Percentiles rank a stretch among this genome's conserved stretches.
phyloP scores from a whole-genome alignment of 2,797 vertebrate species.

The Naso thynnoides region DNA sequence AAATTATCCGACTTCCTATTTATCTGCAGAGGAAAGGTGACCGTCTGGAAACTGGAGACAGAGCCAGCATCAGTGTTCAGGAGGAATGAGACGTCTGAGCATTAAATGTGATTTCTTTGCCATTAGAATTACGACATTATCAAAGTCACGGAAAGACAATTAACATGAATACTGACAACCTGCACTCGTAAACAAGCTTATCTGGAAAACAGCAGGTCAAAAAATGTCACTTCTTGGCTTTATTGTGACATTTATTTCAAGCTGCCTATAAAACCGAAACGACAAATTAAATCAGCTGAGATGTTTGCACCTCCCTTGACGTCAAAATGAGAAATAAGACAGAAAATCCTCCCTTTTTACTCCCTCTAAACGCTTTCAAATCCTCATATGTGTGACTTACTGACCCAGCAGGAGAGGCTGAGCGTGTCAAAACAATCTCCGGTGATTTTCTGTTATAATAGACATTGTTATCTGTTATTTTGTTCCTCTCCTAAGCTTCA shows the following conservation, averaged over 20 bases:
- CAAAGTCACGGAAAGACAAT: background rate
- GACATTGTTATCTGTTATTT: constrained; percentile 46
- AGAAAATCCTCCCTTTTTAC: constrained; percentile 1
- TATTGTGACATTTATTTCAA: constrained; percentile 6
- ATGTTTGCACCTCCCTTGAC: constrained; percentile 5
- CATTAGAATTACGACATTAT: background rate
- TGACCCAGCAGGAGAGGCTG: constrained; percentile 12
- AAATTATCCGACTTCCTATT: constrained; percentile 3
- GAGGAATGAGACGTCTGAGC: constrained; percentile 8
- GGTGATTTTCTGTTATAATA: constrained; percentile 31
- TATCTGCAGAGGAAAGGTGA: constrained; percentile 40
- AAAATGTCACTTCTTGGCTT: background rate
- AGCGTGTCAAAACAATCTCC: constrained; percentile 15
- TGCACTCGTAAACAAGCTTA: constrained; percentile 8
- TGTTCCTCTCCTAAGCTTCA: constrained; percentile 25
- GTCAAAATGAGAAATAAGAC: constrained; percentile 16
- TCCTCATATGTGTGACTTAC: background rate
- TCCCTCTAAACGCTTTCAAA: constrained; percentile 11
- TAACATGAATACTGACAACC: constrained; percentile 3
- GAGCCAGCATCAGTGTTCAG: background rate
- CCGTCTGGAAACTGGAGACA: constrained; percentile 31
- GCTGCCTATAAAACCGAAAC: constrained; percentile 1
- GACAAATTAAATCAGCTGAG: constrained; percentile 15
- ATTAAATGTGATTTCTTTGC: background rate
- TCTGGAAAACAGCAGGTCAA: constrained; percentile 13